These are phyloP conservation scores for Monarcha castaneiventris DNA, from an alignment of 2,113 vertebrate genomes.

Conservation along the genomic window DNA sequence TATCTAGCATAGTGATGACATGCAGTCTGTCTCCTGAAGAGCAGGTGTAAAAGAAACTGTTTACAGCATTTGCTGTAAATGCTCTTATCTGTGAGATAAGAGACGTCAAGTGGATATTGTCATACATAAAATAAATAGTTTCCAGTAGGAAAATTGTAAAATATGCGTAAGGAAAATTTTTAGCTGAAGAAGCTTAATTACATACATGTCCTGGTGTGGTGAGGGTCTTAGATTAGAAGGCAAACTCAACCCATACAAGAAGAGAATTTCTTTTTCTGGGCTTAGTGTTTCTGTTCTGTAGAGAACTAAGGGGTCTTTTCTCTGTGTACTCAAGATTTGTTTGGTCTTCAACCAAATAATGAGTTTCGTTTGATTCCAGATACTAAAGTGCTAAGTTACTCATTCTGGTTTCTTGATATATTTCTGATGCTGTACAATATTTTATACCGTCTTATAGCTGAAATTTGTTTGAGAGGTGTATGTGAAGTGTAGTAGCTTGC, in stretches of 20 bases:
- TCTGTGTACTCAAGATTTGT: background rate
- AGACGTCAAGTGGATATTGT: background rate
- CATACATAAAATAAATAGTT: background rate
- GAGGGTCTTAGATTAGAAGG: background rate
- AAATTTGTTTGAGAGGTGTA: background rate
- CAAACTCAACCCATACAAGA: background rate
- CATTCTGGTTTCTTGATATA: background rate
- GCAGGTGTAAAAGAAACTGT: slow-evolving; percentile 9
- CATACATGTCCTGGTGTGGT: background rate
- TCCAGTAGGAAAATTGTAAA: background rate
- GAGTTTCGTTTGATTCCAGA: background rate
- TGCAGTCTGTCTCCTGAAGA: background rate
- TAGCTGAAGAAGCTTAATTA: background rate
- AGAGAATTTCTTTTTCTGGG: background rate
- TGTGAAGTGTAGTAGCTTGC: background rate
- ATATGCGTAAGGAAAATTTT: background rate
- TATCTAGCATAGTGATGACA: background rate
- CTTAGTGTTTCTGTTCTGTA: background rate
- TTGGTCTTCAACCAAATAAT: background rate
- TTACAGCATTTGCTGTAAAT: background rate
- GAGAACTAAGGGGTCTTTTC: background rate
- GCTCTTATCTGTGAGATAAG: background rate
- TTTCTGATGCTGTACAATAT: background rate
- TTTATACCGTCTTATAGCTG: background rate
- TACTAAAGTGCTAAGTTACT: background rate